Conservation (phyloP, 2,888 invertebrate species). For the Anthrax anthrax region DNA sequence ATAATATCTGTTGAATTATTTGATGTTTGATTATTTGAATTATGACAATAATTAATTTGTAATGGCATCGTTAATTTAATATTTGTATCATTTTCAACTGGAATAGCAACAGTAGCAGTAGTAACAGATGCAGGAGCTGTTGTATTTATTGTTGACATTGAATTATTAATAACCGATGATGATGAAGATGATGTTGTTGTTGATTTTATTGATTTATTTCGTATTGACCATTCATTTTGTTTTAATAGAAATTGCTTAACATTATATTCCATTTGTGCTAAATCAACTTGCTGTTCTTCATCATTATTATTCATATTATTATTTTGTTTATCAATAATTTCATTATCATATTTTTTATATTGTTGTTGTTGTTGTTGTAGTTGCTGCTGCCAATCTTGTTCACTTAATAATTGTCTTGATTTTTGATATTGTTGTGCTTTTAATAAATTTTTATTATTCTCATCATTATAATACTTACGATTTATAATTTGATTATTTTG, state of each 20-base stretch:
- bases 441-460: conserved; percentile 1
- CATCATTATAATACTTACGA: conserved; percentile 5
- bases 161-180: no score
- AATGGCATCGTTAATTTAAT: neutral
- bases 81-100: conserved; percentile 6
- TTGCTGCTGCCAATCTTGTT: conserved; percentile 3
- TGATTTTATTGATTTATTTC: conserved; percentile 11
- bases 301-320: neutral
- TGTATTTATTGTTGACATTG: neutral
- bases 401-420: no score
- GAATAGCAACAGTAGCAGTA: neutral
- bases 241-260: conserved; percentile 60
- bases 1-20: neutral
- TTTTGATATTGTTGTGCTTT: neutral
- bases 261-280: conserved; percentile 61
- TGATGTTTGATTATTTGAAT: neutral
- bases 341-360: no score
- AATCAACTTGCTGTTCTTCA: conserved; percentile 35
- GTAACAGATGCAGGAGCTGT: neutral
- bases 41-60: no score
- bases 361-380: conserved; percentile 10
- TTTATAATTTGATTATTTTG: conserved; percentile 5
- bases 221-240: conserved; percentile 35
- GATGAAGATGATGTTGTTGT: no score
- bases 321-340: no score